Evolutionary conservation across 2,888 invertebrate species (phyloP).

Genomic region (Drosophila nr. medialis): DNA sequence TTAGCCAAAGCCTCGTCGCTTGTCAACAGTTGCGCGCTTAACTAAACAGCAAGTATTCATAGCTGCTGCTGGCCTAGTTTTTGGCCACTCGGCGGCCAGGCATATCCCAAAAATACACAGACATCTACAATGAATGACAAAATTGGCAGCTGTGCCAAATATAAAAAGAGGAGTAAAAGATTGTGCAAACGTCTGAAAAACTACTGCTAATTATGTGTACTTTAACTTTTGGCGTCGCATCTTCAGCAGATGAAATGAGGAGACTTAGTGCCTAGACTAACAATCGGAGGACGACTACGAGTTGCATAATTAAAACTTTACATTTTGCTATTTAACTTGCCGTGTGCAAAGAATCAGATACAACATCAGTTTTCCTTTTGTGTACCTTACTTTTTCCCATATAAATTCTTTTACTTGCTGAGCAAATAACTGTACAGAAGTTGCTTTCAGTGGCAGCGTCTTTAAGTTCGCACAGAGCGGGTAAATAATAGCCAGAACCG

Average conservation of each 20-base stretch:
- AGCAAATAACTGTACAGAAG: conserved; percentile 59
- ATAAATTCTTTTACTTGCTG: conserved; percentile 25
- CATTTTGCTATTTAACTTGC: conserved; percentile 77
- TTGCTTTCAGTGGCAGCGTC: conserved; percentile 44
- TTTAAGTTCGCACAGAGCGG: conserved; percentile 65
- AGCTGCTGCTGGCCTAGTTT: conserved; percentile 61
- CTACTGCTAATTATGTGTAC: conserved; percentile 79
- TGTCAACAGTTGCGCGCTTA: conserved; percentile 52
- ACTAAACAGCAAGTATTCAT: conserved; percentile 53
- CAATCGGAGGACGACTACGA: conserved; percentile 40
- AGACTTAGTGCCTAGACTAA: conserved; percentile 38
- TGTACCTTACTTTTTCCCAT: conserved; percentile 28
- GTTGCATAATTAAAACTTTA: conserved; percentile 81
- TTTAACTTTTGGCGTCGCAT: conserved; percentile 71
- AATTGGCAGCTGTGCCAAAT: conserved; percentile 37
- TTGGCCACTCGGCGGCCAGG: conserved; percentile 15
- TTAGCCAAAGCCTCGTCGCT: conserved; percentile 48
- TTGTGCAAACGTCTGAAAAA: conserved; percentile 56
- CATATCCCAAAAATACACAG: conserved; percentile 54
- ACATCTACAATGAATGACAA: conserved; percentile 31
- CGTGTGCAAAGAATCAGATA: conserved; percentile 70
- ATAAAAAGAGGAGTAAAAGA: conserved; percentile 19
- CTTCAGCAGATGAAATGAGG: conserved; percentile 55
- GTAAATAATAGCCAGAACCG: conserved; percentile 67
- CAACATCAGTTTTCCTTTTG: conserved; percentile 46